phyloP scores from a whole-genome alignment of 2,888 invertebrate species.

The Dolichopus griseipennis region DNA sequence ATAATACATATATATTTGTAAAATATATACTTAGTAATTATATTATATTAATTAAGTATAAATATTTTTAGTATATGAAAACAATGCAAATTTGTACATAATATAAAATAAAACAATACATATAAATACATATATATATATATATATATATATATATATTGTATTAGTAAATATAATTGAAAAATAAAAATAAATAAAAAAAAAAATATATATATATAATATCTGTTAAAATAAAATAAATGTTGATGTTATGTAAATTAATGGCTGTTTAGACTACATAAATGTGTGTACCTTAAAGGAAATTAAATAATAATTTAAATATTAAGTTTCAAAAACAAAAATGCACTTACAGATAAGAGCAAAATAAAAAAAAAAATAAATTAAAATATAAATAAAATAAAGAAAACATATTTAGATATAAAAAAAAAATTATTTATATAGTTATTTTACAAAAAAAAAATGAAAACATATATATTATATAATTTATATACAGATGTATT shows the following conservation, averaged over 20 bases:
- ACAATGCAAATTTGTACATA: too few relatives aligned
- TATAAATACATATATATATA: background rate
- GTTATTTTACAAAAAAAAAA: background rate
- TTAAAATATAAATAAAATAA: too few relatives aligned
- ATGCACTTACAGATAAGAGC: background rate
- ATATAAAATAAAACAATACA: too few relatives aligned
- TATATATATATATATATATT: background rate
- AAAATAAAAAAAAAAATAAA: background rate
- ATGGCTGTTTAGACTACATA: constrained; percentile 7
- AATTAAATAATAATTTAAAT: background rate
- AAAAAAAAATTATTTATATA: too few relatives aligned
- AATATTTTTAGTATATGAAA: too few relatives aligned
- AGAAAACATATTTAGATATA: background rate
- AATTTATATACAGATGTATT: background rate
- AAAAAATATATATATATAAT: background rate
- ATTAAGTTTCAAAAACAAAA: background rate
- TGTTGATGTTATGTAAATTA: constrained; percentile 6
- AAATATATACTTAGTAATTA: too few relatives aligned
- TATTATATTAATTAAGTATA: too few relatives aligned
- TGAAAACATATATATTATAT: background rate
- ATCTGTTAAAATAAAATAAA: background rate
- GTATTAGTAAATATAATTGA: background rate
- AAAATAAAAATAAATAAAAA: background rate
- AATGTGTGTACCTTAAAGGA: constrained; percentile 5
- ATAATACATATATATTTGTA: too few relatives aligned